Conservation (phyloP, 2,797 vertebrate genomes). For the Coregonus ussuriensis region DNA sequence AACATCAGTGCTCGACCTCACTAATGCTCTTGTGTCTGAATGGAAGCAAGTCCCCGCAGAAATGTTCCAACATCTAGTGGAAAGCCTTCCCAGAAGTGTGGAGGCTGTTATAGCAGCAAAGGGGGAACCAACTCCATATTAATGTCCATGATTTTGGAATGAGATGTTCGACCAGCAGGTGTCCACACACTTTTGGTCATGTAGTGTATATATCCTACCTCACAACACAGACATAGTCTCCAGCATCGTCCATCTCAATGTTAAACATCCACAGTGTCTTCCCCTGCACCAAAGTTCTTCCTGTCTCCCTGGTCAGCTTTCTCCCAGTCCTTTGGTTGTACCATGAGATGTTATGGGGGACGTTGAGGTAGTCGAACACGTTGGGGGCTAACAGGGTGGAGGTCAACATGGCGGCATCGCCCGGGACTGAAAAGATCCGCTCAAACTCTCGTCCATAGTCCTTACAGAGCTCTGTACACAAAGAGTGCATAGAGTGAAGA, state of each 20-base stretch:
- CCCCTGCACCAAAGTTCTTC: constrained; percentile 36
- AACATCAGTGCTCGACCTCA: too few species aligned
- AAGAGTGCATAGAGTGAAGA: background rate
- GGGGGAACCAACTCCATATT: too few species aligned
- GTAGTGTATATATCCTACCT: constrained; percentile 52
- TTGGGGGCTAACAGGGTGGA: constrained; percentile 51
- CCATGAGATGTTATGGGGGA: constrained; percentile 66
- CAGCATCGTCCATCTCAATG: constrained; percentile 37
- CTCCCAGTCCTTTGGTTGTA: constrained; percentile 34
- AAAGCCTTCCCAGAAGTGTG: too few species aligned
- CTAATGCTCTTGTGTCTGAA: too few species aligned
- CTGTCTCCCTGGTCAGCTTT: constrained; percentile 40
- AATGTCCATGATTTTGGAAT: too few species aligned
- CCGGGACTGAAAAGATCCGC: constrained; percentile 59
- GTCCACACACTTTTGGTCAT: background rate
- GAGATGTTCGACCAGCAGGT: too few species aligned
- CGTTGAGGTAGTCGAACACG: constrained; percentile 33
- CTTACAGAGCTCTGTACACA: constrained; percentile 59
- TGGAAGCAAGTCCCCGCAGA: too few species aligned
- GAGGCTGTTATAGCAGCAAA: too few species aligned
- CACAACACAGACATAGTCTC: constrained; percentile 60
- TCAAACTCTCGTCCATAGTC: constrained; percentile 44
- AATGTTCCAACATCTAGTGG: too few species aligned
- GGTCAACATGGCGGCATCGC: constrained; percentile 63
- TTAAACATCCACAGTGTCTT: constrained; percentile 67